Percentiles rank a stretch among this genome's conserved stretches.
Conservation (phyloP, 2,888 invertebrate species). For the Heliconius hortense region DNA sequence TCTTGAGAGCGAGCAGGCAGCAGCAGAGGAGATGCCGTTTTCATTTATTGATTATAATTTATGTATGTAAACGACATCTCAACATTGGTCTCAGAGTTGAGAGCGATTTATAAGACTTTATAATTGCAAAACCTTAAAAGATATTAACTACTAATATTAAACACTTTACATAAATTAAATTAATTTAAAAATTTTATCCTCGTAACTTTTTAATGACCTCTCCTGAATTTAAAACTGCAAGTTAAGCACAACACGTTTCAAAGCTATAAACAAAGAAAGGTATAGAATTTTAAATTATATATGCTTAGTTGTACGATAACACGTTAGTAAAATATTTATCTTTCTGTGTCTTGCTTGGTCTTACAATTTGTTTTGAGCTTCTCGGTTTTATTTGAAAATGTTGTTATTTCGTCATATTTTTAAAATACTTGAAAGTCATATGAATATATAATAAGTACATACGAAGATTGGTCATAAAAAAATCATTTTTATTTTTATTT, state of each 20-base stretch:
- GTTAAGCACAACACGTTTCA: not conserved
- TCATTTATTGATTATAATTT: too few species aligned
- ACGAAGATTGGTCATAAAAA: too few species aligned
- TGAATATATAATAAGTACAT: too few species aligned
- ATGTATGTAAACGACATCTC: too few species aligned
- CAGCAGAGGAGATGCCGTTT: too few species aligned
- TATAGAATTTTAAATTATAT: constrained; percentile 10
- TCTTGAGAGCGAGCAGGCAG: too few species aligned
- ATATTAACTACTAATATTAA: not conserved
- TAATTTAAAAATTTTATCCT: not conserved
- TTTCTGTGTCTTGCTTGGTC: not conserved
- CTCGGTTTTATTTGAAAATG: not conserved
- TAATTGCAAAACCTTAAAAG: not conserved
- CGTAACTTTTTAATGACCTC: not conserved
- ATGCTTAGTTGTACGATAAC: not conserved
- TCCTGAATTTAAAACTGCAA: not conserved
- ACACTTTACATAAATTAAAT: not conserved
- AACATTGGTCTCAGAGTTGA: too few species aligned
- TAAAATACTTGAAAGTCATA: not conserved
- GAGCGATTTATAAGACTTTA: too few species aligned
- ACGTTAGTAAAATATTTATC: constrained; percentile 13
- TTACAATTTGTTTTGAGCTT: not conserved
- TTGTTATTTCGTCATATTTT: not conserved
- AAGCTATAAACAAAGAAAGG: constrained; percentile 6
- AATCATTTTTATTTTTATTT: too few species aligned